Evolutionary conservation across 2,113 vertebrate species (phyloP), one percentile per base, ranked within the genome.

Genomic region (Hirundichthys speculiger): DNA sequence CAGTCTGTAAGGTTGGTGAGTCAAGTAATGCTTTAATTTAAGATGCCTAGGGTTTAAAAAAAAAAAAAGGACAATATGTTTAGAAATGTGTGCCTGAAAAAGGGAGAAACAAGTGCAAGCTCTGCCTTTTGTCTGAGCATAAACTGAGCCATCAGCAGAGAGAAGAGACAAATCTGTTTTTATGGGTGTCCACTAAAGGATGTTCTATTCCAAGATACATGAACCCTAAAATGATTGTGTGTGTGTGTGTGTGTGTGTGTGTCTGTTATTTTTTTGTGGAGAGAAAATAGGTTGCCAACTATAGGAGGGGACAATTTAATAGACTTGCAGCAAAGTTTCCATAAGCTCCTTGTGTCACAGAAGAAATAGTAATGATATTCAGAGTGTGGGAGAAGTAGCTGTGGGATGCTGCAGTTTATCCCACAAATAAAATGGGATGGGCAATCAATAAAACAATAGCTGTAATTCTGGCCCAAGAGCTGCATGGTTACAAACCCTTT

Each of bases 391-490:
- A 70, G 62, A 78, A 55, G 56, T 4, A 64, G 50, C 60, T 16
- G 42, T 75, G 69, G 69, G 68, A 78, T 65, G 42, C 67, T 54
- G 61, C 68, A 60, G 62, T 73, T 83, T 86, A 77, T 41, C 76
- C 56, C 61, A 79, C 76, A 83, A 77, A 80, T 82, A 85, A 76
- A 87, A 75, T 39, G 49, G 53, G 58, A 82, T 38, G 73, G 47
- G 27, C 49, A 76, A 89, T 86, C 88, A 79, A 89, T 89, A 87
- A 86, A 86, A 84, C 85, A 82, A 84, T 85, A 84, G 81, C 59
- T 77, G 76, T 79, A 75, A 65, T 71, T 78, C 69, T 75, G 53
- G 61, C 49, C 64, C 10, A 27, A 47, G 68, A 75, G 69, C 47
- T 24, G 53, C 55, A 72, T 77, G 45, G 79, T 72, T 64, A 57